phyloP scores from a whole-genome alignment of 2,888 invertebrate species.

The Cylindroiulus punctatus region DNA sequence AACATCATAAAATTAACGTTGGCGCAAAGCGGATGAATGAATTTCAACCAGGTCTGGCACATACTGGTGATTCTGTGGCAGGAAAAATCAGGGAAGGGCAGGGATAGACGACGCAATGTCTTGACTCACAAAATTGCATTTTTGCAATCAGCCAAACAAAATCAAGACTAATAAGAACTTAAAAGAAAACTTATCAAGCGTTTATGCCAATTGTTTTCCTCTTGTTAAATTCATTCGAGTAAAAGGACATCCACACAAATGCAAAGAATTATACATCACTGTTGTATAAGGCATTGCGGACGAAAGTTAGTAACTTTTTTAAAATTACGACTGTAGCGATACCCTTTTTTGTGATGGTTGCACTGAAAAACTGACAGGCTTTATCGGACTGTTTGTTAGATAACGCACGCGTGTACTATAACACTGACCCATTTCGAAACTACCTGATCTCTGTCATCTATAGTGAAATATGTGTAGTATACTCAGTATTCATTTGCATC shows the following conservation, averaged over 20 bases:
- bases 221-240: background rate
- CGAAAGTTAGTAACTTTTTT: background rate
- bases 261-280: background rate
- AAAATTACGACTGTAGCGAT: too few relatives aligned
- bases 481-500: too few relatives aligned
- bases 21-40: background rate
- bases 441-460: background rate
- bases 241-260: background rate
- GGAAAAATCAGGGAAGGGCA: too few relatives aligned
- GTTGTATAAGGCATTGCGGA: background rate
- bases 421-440: background rate
- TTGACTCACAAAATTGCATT: too few relatives aligned
- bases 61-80: background rate
- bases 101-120: background rate
- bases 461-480: too few relatives aligned
- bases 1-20: background rate
- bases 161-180: background rate
- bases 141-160: too few relatives aligned
- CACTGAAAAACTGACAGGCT: background rate
- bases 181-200: background rate
- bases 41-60: background rate
- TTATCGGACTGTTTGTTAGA: background rate
- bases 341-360: too few relatives aligned
- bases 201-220: background rate
- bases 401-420: background rate